Base-by-base conservation (phyloP, 2,113 vertebrate species). In the Sander lucioperca region DNA sequence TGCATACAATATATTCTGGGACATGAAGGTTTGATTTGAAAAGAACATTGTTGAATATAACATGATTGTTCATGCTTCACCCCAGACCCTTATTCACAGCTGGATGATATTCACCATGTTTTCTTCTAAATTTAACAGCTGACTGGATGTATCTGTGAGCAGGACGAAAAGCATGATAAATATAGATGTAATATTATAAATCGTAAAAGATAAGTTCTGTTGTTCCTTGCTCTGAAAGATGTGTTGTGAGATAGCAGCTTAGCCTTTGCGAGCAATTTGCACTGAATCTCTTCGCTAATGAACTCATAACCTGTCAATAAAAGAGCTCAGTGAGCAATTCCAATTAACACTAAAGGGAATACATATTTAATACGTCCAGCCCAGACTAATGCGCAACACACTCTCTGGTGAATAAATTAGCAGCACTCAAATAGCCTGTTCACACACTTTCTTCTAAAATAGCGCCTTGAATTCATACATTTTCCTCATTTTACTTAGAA, bases 321-420 rank as follows among this genome's bases (percentile, higher is more conserved):
- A 89, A 71, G 53, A 69, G 50, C 74, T 75, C 74, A 82, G 63
- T 70, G 77, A 77, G 76, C 54, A 76, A 66, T 81, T 72, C 63
- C 80, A 85, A 85, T 91, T 82, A 90, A 51, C 43, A 80, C 87
- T 88, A 86, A 82, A 79, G 92, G 85, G 83, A 91, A 80, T 82
- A 76, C 71, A 63, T 85, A 74, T 86, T 71, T 80, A 70, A 86
- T 83, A 54, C 66, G 84, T 64, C 66, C 45, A 86, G 69, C 50
- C 77, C 79, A 84, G 62, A 69, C 81, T 85, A 92, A 88, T 80
- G 79, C 65, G 36, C 64, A 78, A 25, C 58, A 64, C 45, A 21
- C 45, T 92, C 89, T 91, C 92, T 87, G 57, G 86, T 89, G 91
- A 87, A 92, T 93, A 93, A 93, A 95, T 95, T 94, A 94, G 86